Evolutionary conservation across 2,113 vertebrate genomes (phyloP).

Genomic region (Dicaeum eximium): DNA sequence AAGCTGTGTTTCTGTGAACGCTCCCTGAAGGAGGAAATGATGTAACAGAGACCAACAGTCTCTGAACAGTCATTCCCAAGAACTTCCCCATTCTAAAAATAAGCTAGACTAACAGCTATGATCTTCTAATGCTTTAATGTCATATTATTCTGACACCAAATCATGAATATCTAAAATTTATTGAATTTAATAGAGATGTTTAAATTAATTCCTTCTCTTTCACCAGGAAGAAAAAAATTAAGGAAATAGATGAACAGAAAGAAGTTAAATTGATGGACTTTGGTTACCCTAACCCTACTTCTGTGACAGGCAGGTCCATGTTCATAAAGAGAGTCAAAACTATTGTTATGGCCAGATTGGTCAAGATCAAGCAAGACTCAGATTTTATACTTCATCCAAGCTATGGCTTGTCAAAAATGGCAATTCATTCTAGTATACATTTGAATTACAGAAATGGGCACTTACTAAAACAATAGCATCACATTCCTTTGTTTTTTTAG

Average conservation of each 20-base stretch:
- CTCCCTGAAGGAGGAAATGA: neutral
- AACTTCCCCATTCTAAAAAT: conserved; percentile 23
- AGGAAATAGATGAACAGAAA: neutral
- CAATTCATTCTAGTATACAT: neutral
- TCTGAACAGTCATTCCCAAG: neutral
- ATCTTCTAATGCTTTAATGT: neutral
- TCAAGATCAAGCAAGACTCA: neutral
- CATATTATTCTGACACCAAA: neutral
- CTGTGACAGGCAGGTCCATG: neutral
- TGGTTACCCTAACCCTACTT: neutral
- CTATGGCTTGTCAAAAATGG: neutral
- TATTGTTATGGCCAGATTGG: neutral
- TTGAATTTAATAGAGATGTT: neutral
- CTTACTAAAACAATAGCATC: neutral
- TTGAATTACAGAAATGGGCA: neutral
- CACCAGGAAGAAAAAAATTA: neutral
- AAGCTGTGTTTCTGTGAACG: neutral
- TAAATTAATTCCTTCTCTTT: neutral
- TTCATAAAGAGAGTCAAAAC: neutral
- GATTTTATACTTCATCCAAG: neutral
- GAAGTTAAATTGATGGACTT: neutral
- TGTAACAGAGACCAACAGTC: neutral
- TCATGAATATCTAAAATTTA: neutral
- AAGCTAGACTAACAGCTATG: neutral
- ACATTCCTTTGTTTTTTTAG: neutral